phyloP scores from a whole-genome alignment of 2,113 vertebrate genomes.

The Dendropsophus ebraccatus region DNA sequence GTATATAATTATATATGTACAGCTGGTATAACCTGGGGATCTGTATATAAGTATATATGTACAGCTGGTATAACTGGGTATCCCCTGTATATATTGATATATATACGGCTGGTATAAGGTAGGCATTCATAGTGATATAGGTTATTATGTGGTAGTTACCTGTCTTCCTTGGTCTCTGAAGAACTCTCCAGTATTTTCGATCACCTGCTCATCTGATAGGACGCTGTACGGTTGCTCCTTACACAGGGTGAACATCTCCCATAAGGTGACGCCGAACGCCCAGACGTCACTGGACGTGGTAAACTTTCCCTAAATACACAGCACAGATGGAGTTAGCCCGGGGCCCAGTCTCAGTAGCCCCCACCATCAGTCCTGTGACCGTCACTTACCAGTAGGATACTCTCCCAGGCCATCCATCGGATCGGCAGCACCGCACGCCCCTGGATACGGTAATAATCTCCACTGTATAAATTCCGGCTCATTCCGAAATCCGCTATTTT shows the following conservation, averaged over 20 bases:
- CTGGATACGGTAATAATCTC: conserved; percentile 87
- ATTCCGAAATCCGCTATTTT: conserved; percentile 87
- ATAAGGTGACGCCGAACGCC: conserved; percentile 84
- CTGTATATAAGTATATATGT: not conserved
- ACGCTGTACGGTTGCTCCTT: conserved; percentile 86
- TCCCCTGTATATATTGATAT: not conserved
- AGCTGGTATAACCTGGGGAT: too few species aligned
- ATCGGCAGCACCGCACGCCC: conserved; percentile 84
- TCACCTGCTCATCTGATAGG: conserved; percentile 85
- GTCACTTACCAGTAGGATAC: conserved; percentile 80
- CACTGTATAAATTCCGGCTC: conserved; percentile 86
- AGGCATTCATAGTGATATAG: not conserved
- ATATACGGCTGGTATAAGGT: not conserved
- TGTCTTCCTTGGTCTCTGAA: conserved; percentile 86
- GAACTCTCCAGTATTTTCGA: conserved; percentile 86
- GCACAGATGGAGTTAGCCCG: not conserved
- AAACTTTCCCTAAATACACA: conserved; percentile 79
- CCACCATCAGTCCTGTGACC: too few species aligned
- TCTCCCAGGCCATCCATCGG: conserved; percentile 89
- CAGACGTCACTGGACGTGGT: conserved; percentile 84
- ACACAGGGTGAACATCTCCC: conserved; percentile 86
- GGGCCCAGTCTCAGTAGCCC: too few species aligned
- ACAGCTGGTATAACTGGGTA: not conserved
- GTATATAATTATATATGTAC: too few species aligned
- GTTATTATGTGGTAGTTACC: conserved; percentile 66